Base-by-base conservation (phyloP, 2,113 vertebrate genomes). In the Heterocephalus glaber region DNA sequence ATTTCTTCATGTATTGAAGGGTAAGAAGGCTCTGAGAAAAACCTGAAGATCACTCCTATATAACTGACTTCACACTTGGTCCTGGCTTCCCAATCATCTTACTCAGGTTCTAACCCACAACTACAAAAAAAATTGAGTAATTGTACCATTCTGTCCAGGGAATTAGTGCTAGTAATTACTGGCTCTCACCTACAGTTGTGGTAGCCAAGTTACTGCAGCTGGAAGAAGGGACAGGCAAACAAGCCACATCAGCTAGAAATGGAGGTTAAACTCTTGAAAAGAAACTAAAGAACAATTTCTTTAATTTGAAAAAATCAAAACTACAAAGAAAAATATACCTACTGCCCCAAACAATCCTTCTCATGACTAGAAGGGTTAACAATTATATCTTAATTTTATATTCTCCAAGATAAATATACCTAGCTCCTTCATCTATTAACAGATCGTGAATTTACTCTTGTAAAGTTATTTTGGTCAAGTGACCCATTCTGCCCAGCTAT, bases 231-330 rank as follows among this genome's bases (percentile, higher is more conserved):
- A 58, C 7, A 44, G 7, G 49, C 49, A 95, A 89, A 95, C 60
- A 72, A 4, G 84, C 0, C 33, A 86, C 65, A 54, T 82, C 14
- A 83, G 41, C 13, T 86, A 20, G 58, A 91, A 93, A 89, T 56
- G 76, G 41, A 92, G 16, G 90, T 86, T 92, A 76, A 91, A 89
- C 49, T 90, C 49, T 90, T 77, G 8, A 1, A 92, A 28, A 88
- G 77, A 96, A 96, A 35, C 77, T 86, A 38, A 86, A 76, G 22
- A 52, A 66, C 72, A 91, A 89, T 58, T 76, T 93, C 66, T 90
- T 65, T 28, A 89, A 28, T 30, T 76, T 92, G 68, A 86, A 86
- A 66, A 80, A 86, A 38, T 10, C 88, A 95, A 95, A 95, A 86
- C 20, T 19, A 70, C 65, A n/a, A 14, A 93, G 41, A 58, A 92